Evolutionary conservation across 2,888 invertebrate genomes (phyloP).

Genomic region (Latrodectus hesperus): DNA sequence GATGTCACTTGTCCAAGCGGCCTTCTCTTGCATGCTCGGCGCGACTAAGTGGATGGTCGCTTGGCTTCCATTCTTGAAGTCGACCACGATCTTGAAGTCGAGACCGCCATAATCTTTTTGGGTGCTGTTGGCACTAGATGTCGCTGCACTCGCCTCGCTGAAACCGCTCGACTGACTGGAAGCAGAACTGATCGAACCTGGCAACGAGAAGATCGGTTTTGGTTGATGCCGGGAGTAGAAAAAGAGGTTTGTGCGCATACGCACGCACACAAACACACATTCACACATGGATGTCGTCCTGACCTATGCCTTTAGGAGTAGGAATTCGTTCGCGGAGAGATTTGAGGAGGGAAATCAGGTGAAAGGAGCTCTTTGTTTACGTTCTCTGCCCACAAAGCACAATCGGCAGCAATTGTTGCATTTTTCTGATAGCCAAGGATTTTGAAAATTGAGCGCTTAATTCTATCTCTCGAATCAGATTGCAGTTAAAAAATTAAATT

Average conservation of each 20-base stretch:
- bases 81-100: constrained; percentile 84
- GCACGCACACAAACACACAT: constrained; percentile 16
- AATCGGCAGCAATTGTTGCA: no score
- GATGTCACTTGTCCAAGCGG: constrained; percentile 94
- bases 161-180: constrained; percentile 71
- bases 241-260: neutral
- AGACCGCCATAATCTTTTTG: constrained; percentile 74
- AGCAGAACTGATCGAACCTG: constrained; percentile 71
- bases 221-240: constrained; percentile 8
- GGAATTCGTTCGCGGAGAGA: neutral
- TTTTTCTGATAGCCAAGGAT: no score
- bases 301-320: constrained; percentile 32
- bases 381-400: no score
- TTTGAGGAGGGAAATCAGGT: neutral
- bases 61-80: constrained; percentile 81
- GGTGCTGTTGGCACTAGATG: constrained; percentile 56
- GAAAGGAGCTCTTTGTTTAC: no score
- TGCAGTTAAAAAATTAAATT: no score
- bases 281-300: constrained; percentile 29
- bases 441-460: no score
- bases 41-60: constrained; percentile 81
- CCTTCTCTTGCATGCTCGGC: constrained; percentile 89
- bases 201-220: constrained; percentile 30
- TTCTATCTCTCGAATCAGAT: no score
- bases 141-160: constrained; percentile 67